A percentile compares a stretch with the other conserved stretches of the same genome.
Evolutionary conservation across 2,113 vertebrate species (phyloP).

Genomic region (Craseonycteris thonglongyai): DNA sequence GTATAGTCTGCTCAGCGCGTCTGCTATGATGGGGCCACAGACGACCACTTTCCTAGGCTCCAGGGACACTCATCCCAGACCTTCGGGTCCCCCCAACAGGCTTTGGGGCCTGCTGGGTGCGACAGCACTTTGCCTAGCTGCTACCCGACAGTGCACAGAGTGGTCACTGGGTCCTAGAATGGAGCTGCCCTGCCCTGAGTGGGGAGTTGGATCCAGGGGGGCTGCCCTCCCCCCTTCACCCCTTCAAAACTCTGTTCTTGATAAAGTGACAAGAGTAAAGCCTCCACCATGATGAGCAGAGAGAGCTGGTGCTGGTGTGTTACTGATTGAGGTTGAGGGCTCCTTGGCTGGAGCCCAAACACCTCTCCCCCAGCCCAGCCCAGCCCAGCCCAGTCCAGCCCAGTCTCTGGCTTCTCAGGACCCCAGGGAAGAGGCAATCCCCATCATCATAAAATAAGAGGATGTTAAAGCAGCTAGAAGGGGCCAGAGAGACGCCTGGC

Average conservation of each 20-base stretch:
- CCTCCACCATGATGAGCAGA: neutral
- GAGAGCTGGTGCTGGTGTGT: neutral
- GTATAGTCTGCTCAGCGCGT: neutral
- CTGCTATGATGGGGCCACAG: neutral
- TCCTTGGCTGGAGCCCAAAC: neutral
- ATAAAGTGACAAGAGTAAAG: neutral
- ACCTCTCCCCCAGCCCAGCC: neutral
- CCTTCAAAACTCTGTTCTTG: neutral
- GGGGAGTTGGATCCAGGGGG: neutral
- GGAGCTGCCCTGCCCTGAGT: neutral
- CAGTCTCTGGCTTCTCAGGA: conserved; percentile 24
- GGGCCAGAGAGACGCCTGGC: neutral
- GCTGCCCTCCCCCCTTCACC: no score
- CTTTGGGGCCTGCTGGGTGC: neutral
- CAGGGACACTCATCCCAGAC: neutral
- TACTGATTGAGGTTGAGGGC: neutral
- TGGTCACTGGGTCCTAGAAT: neutral
- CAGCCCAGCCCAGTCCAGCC: neutral
- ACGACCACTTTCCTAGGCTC: neutral
- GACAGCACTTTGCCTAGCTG: neutral
- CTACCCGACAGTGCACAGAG: neutral
- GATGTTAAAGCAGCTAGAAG: conserved; percentile 34
- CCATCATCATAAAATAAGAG: conserved; percentile 22
- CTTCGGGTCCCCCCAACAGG: neutral
- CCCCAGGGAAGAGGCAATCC: neutral